phyloP scores from a whole-genome alignment of 2,888 invertebrate species.

The Trachelus tabidus region DNA sequence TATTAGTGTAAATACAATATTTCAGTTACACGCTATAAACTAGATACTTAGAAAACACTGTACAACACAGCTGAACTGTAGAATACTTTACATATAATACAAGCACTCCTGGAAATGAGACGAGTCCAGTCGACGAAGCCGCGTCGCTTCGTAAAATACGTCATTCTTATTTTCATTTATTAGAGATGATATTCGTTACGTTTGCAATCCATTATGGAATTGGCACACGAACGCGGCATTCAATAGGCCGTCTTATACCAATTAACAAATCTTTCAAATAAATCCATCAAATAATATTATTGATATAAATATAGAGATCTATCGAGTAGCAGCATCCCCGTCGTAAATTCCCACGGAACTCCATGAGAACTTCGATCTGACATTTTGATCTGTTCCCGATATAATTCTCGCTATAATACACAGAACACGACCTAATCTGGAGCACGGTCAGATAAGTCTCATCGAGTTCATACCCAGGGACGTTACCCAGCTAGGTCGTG shows the following conservation, averaged over 20 bases:
- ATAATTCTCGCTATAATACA: background rate
- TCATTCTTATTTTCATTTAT: background rate
- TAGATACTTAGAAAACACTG: constrained; percentile 67
- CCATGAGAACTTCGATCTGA: background rate
- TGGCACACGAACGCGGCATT: background rate
- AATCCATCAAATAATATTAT: background rate
- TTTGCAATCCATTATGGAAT: background rate
- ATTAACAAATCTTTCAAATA: background rate
- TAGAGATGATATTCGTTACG: background rate
- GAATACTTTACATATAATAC: constrained; percentile 66
- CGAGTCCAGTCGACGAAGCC: constrained; percentile 16
- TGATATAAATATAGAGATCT: background rate
- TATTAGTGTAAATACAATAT: constrained; percentile 65
- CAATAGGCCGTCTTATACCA: background rate
- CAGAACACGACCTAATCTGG: background rate
- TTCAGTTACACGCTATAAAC: constrained; percentile 65
- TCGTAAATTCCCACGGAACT: background rate
- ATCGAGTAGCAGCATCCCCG: background rate
- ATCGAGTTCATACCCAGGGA: background rate
- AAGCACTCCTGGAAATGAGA: constrained; percentile 49
- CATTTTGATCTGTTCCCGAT: background rate
- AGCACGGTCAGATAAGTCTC: background rate
- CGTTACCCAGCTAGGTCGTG: background rate
- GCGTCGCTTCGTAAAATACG: background rate
- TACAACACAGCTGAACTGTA: constrained; percentile 65